Base-by-base conservation (phyloP, 2,113 vertebrate genomes). In the Ochotona curzoniae region DNA sequence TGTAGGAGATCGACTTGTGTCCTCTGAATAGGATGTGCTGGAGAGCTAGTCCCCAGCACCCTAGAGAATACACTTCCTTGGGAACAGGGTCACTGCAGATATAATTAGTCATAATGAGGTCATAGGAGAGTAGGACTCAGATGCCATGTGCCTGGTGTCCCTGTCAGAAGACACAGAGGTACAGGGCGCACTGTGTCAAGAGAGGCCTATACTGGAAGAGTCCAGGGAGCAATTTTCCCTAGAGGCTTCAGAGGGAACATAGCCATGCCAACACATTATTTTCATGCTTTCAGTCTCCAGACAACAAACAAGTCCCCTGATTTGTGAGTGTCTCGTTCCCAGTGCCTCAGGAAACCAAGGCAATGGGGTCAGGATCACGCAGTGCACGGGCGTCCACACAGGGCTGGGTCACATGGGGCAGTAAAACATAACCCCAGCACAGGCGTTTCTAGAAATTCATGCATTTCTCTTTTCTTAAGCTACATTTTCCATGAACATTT, bases 31-130 rank as follows among this genome's bases (percentile, higher is more conserved):
- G 75, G 51, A 28, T 38, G 63, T 25, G 49, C 74, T 83, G n/a
- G 81, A 70, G 49, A 83, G 10, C 21, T 83, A 91, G 49, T n/a
- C 44, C 51, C 3, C 6, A 38, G 15, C 13, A 61, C 54, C 28
- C 44, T 23, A 51, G 57, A 87, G 90, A 26, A 51, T 73, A 69
- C 38, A 74, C 30, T 75, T 90, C 87, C 70, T 87, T 76, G 74
- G 74, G 80, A 95, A 76, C 38, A 87, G 28, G 49, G 32, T 69
- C 7, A n/a, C 10, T 83, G 23, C 17, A 76, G 25, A 73, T 76
- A 4, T 87, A 81, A 82, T 88, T 32, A 75, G 66, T 87, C 57
- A 87, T 61, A 63, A 76, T 69, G 67, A 88, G 7, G 51, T 91
- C 23, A 75, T 47, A 60, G 61, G 74, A 67, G 71, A 73, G 38